Percentiles rank a stretch among this genome's conserved stretches.
phyloP scores from a whole-genome alignment of 2,888 invertebrate genomes.

The Rhorus exstirpatorius region DNA sequence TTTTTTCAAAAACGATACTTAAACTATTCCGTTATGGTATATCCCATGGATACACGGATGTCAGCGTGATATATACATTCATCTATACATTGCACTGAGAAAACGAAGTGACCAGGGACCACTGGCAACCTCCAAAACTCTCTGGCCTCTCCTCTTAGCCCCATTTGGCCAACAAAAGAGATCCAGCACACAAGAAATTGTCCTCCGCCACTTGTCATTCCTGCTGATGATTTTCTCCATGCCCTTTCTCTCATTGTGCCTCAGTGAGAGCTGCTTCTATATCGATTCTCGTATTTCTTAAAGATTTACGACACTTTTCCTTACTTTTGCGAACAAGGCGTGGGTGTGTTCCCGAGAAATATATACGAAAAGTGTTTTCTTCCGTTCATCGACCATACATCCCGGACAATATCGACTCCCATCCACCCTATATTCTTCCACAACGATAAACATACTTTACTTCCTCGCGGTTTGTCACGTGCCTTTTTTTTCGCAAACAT shows the following conservation, averaged over 20 bases:
- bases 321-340: constrained; percentile 22
- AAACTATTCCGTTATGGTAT: neutral
- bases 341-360: constrained; percentile 11
- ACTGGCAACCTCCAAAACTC: constrained; percentile 37
- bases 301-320: constrained; percentile 59
- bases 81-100: too few relatives aligned
- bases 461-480: neutral
- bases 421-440: neutral
- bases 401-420: neutral
- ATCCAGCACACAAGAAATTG: constrained; percentile 23
- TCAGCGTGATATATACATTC: too few relatives aligned
- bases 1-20: too few relatives aligned
- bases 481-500: too few relatives aligned
- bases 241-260: too few relatives aligned
- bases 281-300: constrained; percentile 60
- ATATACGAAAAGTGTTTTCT: neutral
- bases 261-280: neutral
- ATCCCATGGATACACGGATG: neutral
- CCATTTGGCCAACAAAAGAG: constrained; percentile 17
- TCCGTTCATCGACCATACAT: constrained; percentile 4
- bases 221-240: constrained; percentile 37
- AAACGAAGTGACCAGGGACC: constrained; percentile 34
- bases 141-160: constrained; percentile 19
- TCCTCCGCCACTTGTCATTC: constrained; percentile 51
- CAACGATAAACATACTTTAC: constrained; percentile 1